Base-by-base conservation (phyloP, 1,140 invertebrate species). In the Theocolax elegans region DNA sequence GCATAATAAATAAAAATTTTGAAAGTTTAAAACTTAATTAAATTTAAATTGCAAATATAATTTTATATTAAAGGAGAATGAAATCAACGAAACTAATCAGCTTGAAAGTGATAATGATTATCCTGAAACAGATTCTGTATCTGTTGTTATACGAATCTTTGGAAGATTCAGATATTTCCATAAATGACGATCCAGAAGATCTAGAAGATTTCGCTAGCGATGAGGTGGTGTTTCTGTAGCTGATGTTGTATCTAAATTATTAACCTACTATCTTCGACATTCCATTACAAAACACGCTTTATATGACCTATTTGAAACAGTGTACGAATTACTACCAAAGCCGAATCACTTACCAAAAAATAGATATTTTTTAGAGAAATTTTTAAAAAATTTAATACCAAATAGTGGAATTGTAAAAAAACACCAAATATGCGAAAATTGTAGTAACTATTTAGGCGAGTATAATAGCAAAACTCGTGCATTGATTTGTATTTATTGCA, bases 371-470 rank as follows among this genome's bases (percentile, higher is more conserved):
- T 31, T 74, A 23, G 51, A 31, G 12, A 64, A 72, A 46, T 62
- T 74, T n/a, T 29, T 74, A 15, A 49, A 64, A 2, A 48, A 60
- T 48, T 19, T 66, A 56, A 40, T 62, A 13, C 49, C 66, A 40
- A 27, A 25, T 42, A 13, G n/a, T 2, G 17, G 27, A 19, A 44
- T 60, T 31, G 59, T 67, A 17, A 62, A 51, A 42, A 68, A 75
- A 67, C 65, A 75, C 51, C 40, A 54, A 21, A 66, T 68, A 62
- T 75, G 74, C 51, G 69, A 75, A 54, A 42, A 56, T 27, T 75
- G 74, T 60, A 48, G 15, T 23, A 10, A 31, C 13, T 73, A 73
- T 56, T 67, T 74, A 64, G 58, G 72, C 0, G 27, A 65, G n/a
- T 68, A 12, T 35, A 40, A 48, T 0, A 17, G 1, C 9, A 35